phyloP scores from a whole-genome alignment of 2,113 vertebrate species.

The Castor canadensis region DNA sequence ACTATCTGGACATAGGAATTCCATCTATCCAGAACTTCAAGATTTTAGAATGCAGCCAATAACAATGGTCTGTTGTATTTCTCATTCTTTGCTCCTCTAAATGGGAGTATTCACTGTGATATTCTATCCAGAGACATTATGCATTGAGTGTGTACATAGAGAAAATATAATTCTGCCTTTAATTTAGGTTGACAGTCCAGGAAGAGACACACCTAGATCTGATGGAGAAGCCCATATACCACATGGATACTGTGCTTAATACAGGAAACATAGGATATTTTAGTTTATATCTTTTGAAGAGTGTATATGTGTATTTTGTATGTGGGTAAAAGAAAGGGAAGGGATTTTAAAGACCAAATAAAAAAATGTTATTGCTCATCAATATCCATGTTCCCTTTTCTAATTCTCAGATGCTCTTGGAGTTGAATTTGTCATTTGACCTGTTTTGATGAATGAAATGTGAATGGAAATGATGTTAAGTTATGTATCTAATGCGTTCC shows the following conservation, averaged over 20 bases:
- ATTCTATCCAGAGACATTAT: background rate
- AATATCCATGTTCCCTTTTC: background rate
- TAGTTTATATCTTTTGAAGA: background rate
- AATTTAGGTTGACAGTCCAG: background rate
- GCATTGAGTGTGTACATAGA: background rate
- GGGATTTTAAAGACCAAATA: background rate
- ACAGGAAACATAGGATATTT: background rate
- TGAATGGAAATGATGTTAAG: background rate
- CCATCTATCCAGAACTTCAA: background rate
- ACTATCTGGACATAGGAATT: rapidly evolving
- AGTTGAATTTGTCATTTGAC: background rate
- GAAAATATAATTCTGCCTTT: background rate
- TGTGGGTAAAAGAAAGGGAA: background rate
- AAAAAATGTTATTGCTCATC: background rate
- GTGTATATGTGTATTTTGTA: background rate
- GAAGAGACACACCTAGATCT: background rate
- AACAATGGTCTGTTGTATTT: background rate
- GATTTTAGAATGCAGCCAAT: background rate
- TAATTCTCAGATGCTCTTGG: background rate
- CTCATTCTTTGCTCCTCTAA: background rate
- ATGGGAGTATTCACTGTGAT: background rate
- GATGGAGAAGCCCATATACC: background rate
- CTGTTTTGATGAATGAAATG: background rate
- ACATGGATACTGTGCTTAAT: background rate
- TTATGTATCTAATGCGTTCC: background rate